Evolutionary conservation across 2,888 invertebrate genomes (phyloP).

Genomic region (Melanostoma mellinum): DNA sequence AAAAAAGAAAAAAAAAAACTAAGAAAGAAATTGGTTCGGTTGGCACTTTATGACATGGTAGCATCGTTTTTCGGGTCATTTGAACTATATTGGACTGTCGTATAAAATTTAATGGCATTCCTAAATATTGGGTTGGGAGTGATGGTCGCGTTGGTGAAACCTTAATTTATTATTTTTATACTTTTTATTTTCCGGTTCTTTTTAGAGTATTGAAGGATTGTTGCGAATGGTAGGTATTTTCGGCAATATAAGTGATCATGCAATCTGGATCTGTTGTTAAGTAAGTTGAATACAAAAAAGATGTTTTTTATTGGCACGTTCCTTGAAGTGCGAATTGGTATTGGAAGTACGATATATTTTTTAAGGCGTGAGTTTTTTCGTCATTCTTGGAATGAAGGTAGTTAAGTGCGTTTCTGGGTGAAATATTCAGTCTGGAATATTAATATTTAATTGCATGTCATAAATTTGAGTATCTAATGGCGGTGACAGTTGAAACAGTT

Average conservation of each 20-base stretch:
- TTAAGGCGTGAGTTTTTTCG: slow-evolving; percentile 43
- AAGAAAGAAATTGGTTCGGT: slow-evolving; percentile 60
- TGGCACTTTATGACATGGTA: slow-evolving; percentile 69
- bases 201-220: slow-evolving; percentile 46
- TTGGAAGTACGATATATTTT: slow-evolving; percentile 29
- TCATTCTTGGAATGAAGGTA: slow-evolving; percentile 22
- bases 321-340: slow-evolving; percentile 36
- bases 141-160: slow-evolving; percentile 34
- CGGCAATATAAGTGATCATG: slow-evolving; percentile 51
- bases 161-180: slow-evolving; percentile 44
- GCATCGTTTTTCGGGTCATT: slow-evolving; percentile 72
- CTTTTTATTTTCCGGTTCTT: slow-evolving; percentile 15
- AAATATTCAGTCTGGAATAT: not conserved
- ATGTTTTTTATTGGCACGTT: slow-evolving; percentile 39
- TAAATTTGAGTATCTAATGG: not conserved
- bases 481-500: no score
- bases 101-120: slow-evolving; percentile 68
- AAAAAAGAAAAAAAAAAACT: slow-evolving; percentile 17
- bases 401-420: slow-evolving; percentile 11
- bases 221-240: slow-evolving; percentile 14
- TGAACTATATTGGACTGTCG: slow-evolving; percentile 68
- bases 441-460: not conserved
- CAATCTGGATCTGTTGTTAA: slow-evolving; percentile 25
- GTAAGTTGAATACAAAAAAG: not conserved
- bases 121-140: slow-evolving; percentile 64